Conservation (phyloP, 53 echinoderm and acorn worm species). For the Astropecten irregularis region DNA sequence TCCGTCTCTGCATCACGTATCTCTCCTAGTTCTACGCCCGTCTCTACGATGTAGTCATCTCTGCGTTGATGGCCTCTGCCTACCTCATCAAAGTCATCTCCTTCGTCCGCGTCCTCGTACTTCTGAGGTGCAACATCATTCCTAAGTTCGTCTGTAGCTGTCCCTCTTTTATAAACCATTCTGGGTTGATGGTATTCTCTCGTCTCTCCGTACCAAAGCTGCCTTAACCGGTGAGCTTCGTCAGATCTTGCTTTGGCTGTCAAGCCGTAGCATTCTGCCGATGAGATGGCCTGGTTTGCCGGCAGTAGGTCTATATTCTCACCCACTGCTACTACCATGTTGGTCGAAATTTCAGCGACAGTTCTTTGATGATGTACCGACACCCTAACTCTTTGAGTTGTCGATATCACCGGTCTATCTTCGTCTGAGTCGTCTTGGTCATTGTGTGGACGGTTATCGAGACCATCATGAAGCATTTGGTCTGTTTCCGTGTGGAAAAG, state of each 20-base stretch:
- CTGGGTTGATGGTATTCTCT: too few relatives aligned
- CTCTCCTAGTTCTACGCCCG: too few relatives aligned
- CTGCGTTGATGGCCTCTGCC: too few relatives aligned
- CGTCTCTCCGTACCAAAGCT: too few relatives aligned
- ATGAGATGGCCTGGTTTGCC: neutral
- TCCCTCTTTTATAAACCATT: too few relatives aligned
- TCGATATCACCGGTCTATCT: neutral
- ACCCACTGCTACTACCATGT: neutral
- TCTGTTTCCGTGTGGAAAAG: neutral
- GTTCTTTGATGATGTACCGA: neutral
- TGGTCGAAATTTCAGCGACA: slow-evolving; percentile 2
- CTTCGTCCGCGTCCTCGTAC: too few relatives aligned
- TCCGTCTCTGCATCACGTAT: too few relatives aligned
- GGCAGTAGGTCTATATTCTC: neutral
- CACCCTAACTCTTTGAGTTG: slow-evolving; percentile 9
- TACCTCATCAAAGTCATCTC: too few relatives aligned
- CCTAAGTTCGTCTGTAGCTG: too few relatives aligned
- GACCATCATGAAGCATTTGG: neutral
- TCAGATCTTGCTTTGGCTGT: neutral
- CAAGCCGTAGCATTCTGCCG: neutral
- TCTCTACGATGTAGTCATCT: too few relatives aligned
- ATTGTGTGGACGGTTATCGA: neutral
- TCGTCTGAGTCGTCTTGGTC: neutral
- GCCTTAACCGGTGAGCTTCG: too few relatives aligned
- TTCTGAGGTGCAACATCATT: too few relatives aligned